These are phyloP conservation scores for Hermetia illucens DNA, from an alignment of 1,140 invertebrate genomes.

Conservation along the genomic window DNA sequence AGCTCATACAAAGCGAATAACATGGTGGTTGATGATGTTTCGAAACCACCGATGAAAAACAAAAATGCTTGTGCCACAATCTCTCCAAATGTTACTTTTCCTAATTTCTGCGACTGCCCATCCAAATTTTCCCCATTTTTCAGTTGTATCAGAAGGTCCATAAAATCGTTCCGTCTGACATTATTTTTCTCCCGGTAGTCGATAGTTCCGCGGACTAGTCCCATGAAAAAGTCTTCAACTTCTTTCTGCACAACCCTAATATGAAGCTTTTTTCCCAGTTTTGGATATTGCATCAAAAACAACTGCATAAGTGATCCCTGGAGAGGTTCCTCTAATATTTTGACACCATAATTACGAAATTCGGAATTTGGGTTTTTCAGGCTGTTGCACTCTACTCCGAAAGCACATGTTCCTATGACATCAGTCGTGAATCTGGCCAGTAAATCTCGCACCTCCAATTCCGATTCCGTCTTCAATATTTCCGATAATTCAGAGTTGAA, in stretches of 20 bases:
- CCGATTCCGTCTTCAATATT: no score
- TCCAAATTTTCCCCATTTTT: no score
- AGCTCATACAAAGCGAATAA: constrained; percentile 35
- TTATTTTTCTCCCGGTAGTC: no score
- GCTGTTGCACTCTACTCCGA: constrained; percentile 39
- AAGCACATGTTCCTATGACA: constrained; percentile 40
- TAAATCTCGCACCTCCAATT: no score
- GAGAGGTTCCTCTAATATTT: constrained; percentile 14
- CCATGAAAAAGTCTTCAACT: constrained; percentile 18
- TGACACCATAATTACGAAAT: constrained; percentile 24
- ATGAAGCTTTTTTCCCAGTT: not conserved
- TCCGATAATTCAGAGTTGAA: no score
- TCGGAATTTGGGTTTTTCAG: constrained; percentile 33
- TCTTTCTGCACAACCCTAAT: constrained; percentile 9
- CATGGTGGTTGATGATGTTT: constrained; percentile 35
- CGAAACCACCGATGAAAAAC: constrained; percentile 33
- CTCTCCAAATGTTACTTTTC: constrained; percentile 14
- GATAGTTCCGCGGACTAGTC: constrained; percentile 15
- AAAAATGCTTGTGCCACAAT: constrained; percentile 27
- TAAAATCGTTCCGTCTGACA: no score
- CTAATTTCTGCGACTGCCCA: no score
- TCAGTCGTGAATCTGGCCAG: no score
- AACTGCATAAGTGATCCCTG: not conserved
- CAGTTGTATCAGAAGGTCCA: constrained; percentile 15
- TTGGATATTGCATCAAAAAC: not conserved